phyloP scores from a whole-genome alignment of 2,113 vertebrate species.

The Donacobius atricapilla region DNA sequence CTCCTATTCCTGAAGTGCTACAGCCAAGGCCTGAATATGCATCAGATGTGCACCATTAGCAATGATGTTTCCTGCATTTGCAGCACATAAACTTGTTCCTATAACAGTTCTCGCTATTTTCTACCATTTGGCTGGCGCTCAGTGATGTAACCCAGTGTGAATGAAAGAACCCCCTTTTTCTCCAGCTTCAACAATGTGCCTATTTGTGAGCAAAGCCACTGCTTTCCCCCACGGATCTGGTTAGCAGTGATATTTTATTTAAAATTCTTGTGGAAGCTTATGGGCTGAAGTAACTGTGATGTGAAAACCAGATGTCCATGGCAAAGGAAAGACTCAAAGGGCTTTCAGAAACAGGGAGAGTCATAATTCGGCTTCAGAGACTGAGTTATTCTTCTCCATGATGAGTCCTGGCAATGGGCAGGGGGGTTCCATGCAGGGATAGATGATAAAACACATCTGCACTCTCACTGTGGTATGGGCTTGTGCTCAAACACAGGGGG shows the following conservation, averaged over 20 bases:
- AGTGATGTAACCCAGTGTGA: slow-evolving; percentile 26
- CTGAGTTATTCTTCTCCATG: neutral
- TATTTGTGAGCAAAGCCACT: slow-evolving; percentile 39
- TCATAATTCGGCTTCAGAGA: neutral
- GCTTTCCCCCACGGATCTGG: neutral
- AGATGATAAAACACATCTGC: neutral
- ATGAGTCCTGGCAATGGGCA: neutral
- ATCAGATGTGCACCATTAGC: slow-evolving; percentile 41
- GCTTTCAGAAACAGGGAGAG: neutral
- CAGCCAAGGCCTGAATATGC: neutral
- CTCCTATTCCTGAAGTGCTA: neutral
- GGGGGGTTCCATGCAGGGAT: neutral
- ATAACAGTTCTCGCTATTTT: neutral
- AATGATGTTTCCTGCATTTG: slow-evolving; percentile 15
- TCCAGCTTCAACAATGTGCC: slow-evolving; percentile 34
- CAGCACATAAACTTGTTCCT: slow-evolving; percentile 10
- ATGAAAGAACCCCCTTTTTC: slow-evolving; percentile 52
- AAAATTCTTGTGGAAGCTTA: slow-evolving; percentile 54
- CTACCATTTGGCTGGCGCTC: neutral
- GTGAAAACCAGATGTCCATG: slow-evolving; percentile 53
- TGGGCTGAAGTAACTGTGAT: slow-evolving; percentile 42
- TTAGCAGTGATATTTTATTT: slow-evolving; percentile 46
- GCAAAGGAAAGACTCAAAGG: slow-evolving; percentile 21
- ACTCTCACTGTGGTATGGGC: rapidly evolving
- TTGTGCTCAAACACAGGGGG: neutral